Conservation (phyloP, 2,797 vertebrate species). For the Mycteria americana region DNA sequence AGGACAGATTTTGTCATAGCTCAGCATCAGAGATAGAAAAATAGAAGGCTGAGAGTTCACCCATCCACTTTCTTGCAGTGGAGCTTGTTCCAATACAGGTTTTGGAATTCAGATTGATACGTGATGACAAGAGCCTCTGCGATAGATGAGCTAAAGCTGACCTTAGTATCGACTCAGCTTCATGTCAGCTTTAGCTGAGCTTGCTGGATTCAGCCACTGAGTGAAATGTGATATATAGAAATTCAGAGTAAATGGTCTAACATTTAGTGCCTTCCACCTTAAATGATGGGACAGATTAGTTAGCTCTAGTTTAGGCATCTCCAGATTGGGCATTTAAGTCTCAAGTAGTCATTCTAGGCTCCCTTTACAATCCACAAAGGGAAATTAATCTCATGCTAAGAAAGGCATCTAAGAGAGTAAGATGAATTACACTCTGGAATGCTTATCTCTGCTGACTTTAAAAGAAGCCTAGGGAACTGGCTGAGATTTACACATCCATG, state of each 20-base stretch:
- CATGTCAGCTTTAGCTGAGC: background rate
- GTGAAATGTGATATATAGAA: background rate
- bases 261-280: background rate
- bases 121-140: background rate
- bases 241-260: background rate
- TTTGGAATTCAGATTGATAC: background rate
- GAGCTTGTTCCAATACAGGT: fast-evolving
- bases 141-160: background rate
- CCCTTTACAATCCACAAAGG: background rate
- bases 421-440: constrained; percentile 27
- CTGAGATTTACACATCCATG: background rate
- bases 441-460: constrained; percentile 25
- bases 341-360: background rate
- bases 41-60: background rate
- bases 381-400: constrained; percentile 32
- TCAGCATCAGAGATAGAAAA: background rate
- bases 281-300: background rate
- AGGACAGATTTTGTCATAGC: background rate
- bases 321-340: background rate
- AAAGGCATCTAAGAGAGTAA: background rate
- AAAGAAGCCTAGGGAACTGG: constrained; percentile 1
- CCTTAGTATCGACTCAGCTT: background rate
- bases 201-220: background rate
- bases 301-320: background rate
- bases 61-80: background rate